Percentiles rank a stretch among this genome's conserved stretches.
phyloP scores from a whole-genome alignment of 1,140 invertebrate genomes.

The Drosophila albomicans region DNA sequence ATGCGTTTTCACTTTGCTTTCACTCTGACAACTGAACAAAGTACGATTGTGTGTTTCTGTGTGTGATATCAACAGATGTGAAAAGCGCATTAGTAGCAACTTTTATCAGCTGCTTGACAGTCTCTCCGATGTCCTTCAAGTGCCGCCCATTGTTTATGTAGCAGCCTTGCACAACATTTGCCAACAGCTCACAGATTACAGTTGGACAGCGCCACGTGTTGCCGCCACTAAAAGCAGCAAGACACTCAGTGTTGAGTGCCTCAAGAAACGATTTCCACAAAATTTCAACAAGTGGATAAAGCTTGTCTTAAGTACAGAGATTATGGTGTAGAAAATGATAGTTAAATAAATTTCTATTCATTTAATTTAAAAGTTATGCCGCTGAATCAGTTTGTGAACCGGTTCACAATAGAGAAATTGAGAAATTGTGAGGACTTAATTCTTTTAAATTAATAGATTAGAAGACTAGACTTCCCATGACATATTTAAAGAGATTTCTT shows the following conservation, averaged over 20 bases:
- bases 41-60: not conserved
- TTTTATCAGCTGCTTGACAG: constrained; percentile 58
- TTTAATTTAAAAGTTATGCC: not conserved
- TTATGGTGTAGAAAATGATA: no score
- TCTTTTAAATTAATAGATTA: no score
- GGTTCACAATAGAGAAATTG: not conserved
- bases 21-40: not conserved
- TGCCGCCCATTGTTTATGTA: constrained; percentile 32
- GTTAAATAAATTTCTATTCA: no score
- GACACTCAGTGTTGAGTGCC: not conserved
- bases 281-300: not conserved
- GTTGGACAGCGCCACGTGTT: constrained; percentile 34
- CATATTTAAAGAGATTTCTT: no score
- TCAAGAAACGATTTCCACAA: constrained; percentile 4
- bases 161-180: constrained; percentile 12
- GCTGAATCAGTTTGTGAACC: not conserved
- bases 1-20: constrained; percentile 60
- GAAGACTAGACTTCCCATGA: no score
- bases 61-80: constrained; percentile 50
- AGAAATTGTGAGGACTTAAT: no score
- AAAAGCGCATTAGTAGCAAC: constrained; percentile 59
- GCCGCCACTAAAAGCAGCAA: constrained; percentile 14
- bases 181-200: constrained; percentile 14
- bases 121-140: constrained; percentile 6
- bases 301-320: not conserved